Conservation (phyloP, 2,113 vertebrate genomes). For the Brevimyrus niger region DNA sequence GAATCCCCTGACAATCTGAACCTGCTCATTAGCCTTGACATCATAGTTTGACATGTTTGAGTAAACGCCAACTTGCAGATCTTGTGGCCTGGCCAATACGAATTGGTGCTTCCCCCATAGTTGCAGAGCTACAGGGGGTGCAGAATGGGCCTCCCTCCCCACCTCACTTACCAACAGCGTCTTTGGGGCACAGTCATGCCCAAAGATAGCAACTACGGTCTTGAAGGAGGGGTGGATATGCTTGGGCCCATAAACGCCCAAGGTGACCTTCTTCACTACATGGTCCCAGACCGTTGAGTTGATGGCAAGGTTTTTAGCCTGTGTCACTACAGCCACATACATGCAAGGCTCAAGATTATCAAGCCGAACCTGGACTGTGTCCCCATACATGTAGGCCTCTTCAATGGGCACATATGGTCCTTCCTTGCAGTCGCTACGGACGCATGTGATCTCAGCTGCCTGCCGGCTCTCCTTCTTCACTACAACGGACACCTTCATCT, state of each 20-base stretch:
- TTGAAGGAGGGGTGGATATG: conserved; percentile 96
- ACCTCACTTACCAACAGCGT: conserved; percentile 79
- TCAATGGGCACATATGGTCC: conserved; percentile 73
- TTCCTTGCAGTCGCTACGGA: conserved; percentile 82
- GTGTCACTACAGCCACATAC: conserved; percentile 78
- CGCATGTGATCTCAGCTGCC: conserved; percentile 69
- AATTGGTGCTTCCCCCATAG: conserved; percentile 97
- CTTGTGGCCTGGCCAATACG: conserved; percentile 72
- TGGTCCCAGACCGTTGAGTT: conserved; percentile 86
- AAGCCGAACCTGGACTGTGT: conserved; percentile 79
- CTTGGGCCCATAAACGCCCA: conserved; percentile 90
- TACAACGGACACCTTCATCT: conserved; percentile 84
- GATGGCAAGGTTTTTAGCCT: conserved; percentile 65
- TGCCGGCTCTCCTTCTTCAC: conserved; percentile 74
- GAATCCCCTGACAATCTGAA: conserved; percentile 76
- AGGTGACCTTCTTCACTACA: conserved; percentile 80
- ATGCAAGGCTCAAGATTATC: conserved; percentile 89
- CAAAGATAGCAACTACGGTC: conserved; percentile 83
- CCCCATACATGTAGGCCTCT: conserved; percentile 67
- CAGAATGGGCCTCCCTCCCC: conserved; percentile 63
- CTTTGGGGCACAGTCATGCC: conserved; percentile 90
- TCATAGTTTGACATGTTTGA: conserved; percentile 91
- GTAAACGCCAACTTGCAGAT: conserved; percentile 80
- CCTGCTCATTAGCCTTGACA: conserved; percentile 71
- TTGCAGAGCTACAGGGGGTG: conserved; percentile 76